Conservation (phyloP, 2,113 vertebrate genomes). For the Marmota flaviventris region DNA sequence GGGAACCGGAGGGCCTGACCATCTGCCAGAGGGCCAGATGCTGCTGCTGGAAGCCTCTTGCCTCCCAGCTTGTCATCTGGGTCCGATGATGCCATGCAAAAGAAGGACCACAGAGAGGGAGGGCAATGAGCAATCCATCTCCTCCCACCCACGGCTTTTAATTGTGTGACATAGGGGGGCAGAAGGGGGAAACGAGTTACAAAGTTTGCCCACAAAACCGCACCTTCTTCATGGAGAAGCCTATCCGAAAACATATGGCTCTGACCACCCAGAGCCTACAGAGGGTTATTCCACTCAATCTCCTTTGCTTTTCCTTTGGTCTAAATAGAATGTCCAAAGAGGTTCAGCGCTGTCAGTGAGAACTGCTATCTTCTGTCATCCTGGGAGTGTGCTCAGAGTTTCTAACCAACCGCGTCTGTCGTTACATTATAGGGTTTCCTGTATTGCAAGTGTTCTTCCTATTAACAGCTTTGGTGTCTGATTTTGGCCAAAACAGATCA, state of each 20-base stretch:
- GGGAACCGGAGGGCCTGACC: conserved; percentile 67
- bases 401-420: neutral
- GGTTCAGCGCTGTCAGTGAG: conserved; percentile 72
- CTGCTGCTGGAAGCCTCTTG: conserved; percentile 76
- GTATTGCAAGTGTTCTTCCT: conserved; percentile 68
- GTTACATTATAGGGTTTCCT: conserved; percentile 42
- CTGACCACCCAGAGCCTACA: conserved; percentile 75
- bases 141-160: conserved; percentile 70
- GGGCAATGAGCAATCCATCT: conserved; percentile 77
- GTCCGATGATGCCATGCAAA: conserved; percentile 77
- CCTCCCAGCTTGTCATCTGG: conserved; percentile 77
- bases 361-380: conserved; percentile 73
- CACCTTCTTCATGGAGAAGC: conserved; percentile 69
- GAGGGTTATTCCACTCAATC: conserved; percentile 61
- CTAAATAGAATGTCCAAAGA: conserved; percentile 65
- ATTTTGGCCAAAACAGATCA: conserved; percentile 78
- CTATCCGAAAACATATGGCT: conserved; percentile 43
- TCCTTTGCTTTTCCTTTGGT: conserved; percentile 65
- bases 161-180: conserved; percentile 59
- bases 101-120: conserved; percentile 65
- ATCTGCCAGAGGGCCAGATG: conserved; percentile 78
- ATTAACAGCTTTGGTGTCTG: conserved; percentile 78
- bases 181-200: neutral
- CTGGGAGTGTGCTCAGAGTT: conserved; percentile 45
- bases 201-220: neutral